phyloP scores from a whole-genome alignment of 1,140 invertebrate genomes.

The Lasioglossum albipes region DNA sequence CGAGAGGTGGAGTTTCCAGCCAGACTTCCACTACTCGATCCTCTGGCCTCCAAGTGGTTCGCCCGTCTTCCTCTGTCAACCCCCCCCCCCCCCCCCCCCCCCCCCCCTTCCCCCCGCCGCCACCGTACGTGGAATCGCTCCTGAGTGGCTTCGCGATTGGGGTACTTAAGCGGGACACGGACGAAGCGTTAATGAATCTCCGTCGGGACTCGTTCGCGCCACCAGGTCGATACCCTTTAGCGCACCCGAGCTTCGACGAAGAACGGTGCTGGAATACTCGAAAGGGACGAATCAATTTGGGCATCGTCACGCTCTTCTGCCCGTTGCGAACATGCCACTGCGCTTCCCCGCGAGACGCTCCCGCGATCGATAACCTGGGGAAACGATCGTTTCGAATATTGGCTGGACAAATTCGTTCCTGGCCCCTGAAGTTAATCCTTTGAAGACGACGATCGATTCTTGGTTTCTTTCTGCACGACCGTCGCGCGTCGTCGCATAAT shows the following conservation, averaged over 20 bases:
- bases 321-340: not conserved
- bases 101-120: too few species aligned
- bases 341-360: not conserved
- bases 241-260: not conserved
- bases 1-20: slow-evolving; percentile 58
- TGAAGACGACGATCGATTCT: too few species aligned
- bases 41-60: slow-evolving; percentile 41
- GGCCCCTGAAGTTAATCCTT: too few species aligned
- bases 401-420: too few species aligned
- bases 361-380: too few species aligned
- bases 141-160: slow-evolving; percentile 69
- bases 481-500: too few species aligned
- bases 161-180: slow-evolving; percentile 64
- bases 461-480: too few species aligned
- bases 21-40: slow-evolving; percentile 60
- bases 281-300: slow-evolving; percentile 53
- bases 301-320: slow-evolving; percentile 21
- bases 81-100: not conserved
- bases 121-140: slow-evolving; percentile 60
- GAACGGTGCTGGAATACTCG: slow-evolving; percentile 24
- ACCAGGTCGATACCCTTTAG: slow-evolving; percentile 56
- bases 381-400: too few species aligned
- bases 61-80: slow-evolving; percentile 7
- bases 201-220: slow-evolving; percentile 55
- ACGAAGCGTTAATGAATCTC: slow-evolving; percentile 67